Evolutionary conservation across 2,888 invertebrate species (phyloP).

Genomic region (Eristalis arbustorum): DNA sequence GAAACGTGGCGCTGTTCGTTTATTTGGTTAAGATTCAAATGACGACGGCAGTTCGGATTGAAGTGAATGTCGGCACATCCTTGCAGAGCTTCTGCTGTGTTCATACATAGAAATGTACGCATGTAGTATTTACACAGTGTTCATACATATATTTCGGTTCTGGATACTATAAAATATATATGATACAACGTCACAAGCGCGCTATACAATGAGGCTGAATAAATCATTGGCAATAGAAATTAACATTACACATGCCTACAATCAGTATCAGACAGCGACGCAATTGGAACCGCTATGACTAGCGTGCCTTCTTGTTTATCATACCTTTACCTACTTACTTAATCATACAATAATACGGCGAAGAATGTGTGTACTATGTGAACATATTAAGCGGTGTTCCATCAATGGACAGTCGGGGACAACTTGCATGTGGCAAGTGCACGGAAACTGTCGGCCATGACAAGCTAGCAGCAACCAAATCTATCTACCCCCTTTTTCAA

Average conservation of each 20-base stretch:
- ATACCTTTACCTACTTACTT: slow-evolving; percentile 67
- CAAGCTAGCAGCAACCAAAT: not conserved
- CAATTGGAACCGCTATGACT: not conserved
- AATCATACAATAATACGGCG: slow-evolving; percentile 61
- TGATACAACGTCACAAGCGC: slow-evolving; percentile 59
- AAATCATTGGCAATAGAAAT: slow-evolving; percentile 62
- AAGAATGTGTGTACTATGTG: slow-evolving; percentile 48
- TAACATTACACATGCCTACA: slow-evolving; percentile 41
- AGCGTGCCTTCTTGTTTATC: slow-evolving; percentile 61
- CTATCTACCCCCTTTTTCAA: not conserved
- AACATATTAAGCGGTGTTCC: slow-evolving; percentile 40
- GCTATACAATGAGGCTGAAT: slow-evolving; percentile 61
- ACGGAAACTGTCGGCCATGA: slow-evolving; percentile 10
- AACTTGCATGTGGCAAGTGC: slow-evolving; percentile 29
- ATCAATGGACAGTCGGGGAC: slow-evolving; percentile 32
- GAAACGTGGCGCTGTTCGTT: slow-evolving; percentile 33
- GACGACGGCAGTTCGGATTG: slow-evolving; percentile 36
- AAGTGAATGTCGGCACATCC: slow-evolving; percentile 32
- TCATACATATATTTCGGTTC: slow-evolving; percentile 54
- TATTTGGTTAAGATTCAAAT: slow-evolving; percentile 67
- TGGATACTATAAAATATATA: slow-evolving; percentile 59
- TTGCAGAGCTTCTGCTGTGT: slow-evolving; percentile 37
- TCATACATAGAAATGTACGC: not conserved
- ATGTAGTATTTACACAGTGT: not conserved
- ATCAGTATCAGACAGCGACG: slow-evolving; percentile 5